These are phyloP conservation scores for Apis cerana DNA, from an alignment of 1,140 invertebrate genomes.

Conservation along the genomic window DNA sequence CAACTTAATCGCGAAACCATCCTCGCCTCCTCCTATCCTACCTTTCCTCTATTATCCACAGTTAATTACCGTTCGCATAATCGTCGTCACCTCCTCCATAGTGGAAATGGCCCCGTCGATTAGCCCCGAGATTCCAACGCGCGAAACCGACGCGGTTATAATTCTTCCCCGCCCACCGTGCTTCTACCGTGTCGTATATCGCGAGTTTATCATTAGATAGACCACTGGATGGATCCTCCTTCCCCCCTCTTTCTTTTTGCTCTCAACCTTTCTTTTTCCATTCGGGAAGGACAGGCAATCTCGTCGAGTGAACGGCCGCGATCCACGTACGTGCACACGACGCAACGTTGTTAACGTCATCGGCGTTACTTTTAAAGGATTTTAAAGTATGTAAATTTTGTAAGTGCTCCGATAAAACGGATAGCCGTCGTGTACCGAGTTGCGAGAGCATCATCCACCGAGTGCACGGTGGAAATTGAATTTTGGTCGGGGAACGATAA, in stretches of 20 bases:
- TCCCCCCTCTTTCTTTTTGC: not conserved
- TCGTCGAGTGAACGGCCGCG: constrained; percentile 25
- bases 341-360: not conserved
- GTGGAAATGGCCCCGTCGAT: constrained; percentile 37
- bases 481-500: constrained; percentile 4
- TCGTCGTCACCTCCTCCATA: constrained; percentile 57
- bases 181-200: not conserved
- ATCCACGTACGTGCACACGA: too few species aligned
- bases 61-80: constrained; percentile 59
- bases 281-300: constrained; percentile 29
- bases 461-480: not conserved
- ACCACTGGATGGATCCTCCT: not conserved
- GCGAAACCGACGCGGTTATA: constrained; percentile 13
- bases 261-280: not conserved
- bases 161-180: not conserved
- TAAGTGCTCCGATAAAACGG: constrained; percentile 26
- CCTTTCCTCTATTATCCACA: constrained; percentile 48
- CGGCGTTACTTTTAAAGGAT: constrained; percentile 37
- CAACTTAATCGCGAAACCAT: constrained; percentile 48
- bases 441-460: too few species aligned
- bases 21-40: not conserved
- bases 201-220: constrained; percentile 11
- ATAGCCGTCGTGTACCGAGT: not conserved
- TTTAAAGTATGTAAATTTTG: constrained; percentile 40
- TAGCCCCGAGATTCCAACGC: constrained; percentile 21